Percentiles rank a stretch among this genome's conserved stretches.
Conservation (phyloP, 1,140 invertebrate genomes). For the Polyergus mexicanus region DNA sequence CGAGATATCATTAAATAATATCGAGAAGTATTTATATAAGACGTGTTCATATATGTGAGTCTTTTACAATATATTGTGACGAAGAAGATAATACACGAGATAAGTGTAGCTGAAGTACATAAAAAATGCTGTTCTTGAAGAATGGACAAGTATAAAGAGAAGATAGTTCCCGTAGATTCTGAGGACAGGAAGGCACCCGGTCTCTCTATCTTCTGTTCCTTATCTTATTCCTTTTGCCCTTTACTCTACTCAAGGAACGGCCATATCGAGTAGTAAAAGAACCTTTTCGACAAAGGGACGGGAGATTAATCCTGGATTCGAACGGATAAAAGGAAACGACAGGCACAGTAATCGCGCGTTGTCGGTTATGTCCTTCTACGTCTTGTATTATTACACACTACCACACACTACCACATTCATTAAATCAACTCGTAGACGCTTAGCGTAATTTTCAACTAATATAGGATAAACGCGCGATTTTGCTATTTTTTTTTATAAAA, state of each 20-base stretch:
- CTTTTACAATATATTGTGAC: conserved; percentile 17
- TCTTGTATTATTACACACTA: conserved; percentile 43
- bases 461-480: background rate
- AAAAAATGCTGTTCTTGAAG: conserved; percentile 48
- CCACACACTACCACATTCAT: background rate
- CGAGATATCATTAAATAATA: conserved; percentile 42
- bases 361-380: conserved; percentile 31
- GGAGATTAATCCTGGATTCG: conserved; percentile 72
- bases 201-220: conserved; percentile 27
- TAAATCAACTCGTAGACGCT: conserved; percentile 29
- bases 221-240: conserved; percentile 59
- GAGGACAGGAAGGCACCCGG: conserved; percentile 54
- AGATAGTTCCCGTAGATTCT: conserved; percentile 53
- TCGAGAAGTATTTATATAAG: background rate
- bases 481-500: background rate
- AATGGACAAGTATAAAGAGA: conserved; percentile 46
- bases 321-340: conserved; percentile 67
- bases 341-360: conserved; percentile 67
- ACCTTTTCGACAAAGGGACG: conserved; percentile 62
- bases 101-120: background rate
- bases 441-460: conserved; percentile 35
- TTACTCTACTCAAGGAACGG: conserved; percentile 50
- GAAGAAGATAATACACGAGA: conserved; percentile 32
- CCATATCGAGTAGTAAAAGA: conserved; percentile 58
- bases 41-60: background rate